phyloP scores from a whole-genome alignment of 2,888 invertebrate species.

The Lycocerus yunnanus region DNA sequence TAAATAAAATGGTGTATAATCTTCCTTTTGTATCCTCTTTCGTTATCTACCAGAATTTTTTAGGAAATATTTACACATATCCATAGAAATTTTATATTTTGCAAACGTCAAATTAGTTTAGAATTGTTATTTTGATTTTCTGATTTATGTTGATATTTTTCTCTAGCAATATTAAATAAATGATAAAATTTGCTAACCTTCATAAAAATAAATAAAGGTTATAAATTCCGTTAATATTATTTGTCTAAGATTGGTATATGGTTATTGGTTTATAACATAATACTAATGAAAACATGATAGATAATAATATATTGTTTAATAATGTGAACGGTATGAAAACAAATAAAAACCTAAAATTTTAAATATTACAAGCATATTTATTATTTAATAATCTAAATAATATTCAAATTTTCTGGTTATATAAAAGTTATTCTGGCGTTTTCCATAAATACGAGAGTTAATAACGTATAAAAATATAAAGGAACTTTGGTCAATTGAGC shows the following conservation, averaged over 20 bases:
- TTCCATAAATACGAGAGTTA: background rate
- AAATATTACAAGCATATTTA: background rate
- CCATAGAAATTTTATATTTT: too few relatives aligned
- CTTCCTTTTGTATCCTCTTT: too few relatives aligned
- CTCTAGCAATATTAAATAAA: background rate
- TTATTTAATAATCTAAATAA: background rate
- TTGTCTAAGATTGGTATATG: background rate
- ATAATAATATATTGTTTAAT: background rate
- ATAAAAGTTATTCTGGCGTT: background rate
- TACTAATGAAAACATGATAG: background rate
- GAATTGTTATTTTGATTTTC: background rate
- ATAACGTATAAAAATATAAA: background rate
- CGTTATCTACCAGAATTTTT: too few relatives aligned
- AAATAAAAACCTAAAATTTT: background rate
- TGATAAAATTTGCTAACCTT: background rate
- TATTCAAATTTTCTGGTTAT: background rate
- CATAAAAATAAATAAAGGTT: background rate
- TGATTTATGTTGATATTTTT: background rate
- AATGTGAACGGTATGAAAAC: background rate
- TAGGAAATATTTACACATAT: too few relatives aligned
- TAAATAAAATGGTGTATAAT: too few relatives aligned
- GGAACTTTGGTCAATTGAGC: background rate
- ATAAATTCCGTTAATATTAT: background rate
- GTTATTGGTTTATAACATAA: background rate
- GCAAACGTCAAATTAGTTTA: too few relatives aligned